Percentiles rank a stretch among this genome's conserved stretches.
These are phyloP conservation scores for Phoebastria nigripes DNA, from an alignment of 2,797 vertebrate species.

Conservation along the genomic window DNA sequence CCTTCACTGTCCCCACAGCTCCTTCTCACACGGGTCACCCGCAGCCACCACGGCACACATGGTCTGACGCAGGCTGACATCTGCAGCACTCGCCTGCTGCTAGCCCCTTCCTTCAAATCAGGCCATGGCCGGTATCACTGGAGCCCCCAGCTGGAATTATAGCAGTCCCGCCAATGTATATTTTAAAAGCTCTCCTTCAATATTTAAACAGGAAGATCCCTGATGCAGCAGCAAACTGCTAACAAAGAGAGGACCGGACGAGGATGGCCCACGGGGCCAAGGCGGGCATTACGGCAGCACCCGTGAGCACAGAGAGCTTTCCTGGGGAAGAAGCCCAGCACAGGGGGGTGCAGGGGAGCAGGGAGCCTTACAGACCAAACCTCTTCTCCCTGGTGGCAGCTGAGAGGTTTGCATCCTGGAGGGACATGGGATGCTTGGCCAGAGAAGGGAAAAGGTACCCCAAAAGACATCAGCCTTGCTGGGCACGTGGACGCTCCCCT, in stretches of 20 bases:
- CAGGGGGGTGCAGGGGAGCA: too few relatives aligned
- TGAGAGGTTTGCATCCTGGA: not conserved
- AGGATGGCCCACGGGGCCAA: fast-evolving
- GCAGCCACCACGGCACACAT: not conserved
- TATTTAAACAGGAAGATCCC: not conserved
- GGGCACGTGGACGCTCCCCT: fast-evolving
- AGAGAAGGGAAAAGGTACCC: not conserved
- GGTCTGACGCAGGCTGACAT: not conserved
- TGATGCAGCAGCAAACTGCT: not conserved
- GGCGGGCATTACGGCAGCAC: fast-evolving
- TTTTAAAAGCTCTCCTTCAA: slow-evolving; percentile 12
- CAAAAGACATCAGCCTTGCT: not conserved
- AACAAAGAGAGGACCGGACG: not conserved
- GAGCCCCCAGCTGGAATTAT: slow-evolving; percentile 23
- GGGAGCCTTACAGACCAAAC: not conserved
- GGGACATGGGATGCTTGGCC: not conserved
- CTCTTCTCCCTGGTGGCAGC: not conserved
- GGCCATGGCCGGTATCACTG: not conserved
- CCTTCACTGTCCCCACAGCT: not conserved
- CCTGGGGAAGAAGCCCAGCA: too few relatives aligned
- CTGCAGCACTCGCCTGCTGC: not conserved
- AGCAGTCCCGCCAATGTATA: not conserved
- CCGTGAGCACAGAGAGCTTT: not conserved
- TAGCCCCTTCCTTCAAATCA: not conserved
- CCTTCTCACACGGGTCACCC: not conserved